Evolutionary conservation across 30 jellyfish, hydroid and myxozoan species (phyloP).

Genomic region (Cassiopea andromeda): DNA sequence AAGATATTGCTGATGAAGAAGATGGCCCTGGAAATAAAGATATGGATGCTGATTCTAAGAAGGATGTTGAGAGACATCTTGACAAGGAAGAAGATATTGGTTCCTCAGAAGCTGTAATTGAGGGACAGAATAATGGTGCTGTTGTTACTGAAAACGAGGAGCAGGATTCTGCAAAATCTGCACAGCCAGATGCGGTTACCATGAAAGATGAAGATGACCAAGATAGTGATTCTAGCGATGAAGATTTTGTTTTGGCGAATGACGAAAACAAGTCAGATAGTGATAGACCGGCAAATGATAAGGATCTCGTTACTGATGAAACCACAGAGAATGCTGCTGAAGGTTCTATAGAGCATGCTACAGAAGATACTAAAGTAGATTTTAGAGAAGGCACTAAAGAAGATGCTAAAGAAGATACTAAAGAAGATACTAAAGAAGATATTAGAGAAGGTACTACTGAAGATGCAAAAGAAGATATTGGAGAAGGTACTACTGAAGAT

Average conservation of each 20-base stretch:
- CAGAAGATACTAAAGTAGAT: too few relatives aligned
- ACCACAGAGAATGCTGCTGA: too few relatives aligned
- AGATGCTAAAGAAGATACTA: too few relatives aligned
- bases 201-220: conserved; percentile 1
- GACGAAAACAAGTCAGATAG: background rate
- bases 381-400: too few relatives aligned
- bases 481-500: conserved; percentile 7
- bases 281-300: too few relatives aligned
- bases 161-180: conserved; percentile 3
- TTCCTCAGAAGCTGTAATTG: background rate
- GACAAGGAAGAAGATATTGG: background rate
- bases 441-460: too few relatives aligned
- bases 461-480: background rate
- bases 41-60: background rate
- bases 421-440: too few relatives aligned
- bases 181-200: background rate
- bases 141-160: background rate
- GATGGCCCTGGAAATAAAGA: background rate
- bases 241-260: conserved; percentile 7
- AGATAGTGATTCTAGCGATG: conserved; percentile 8
- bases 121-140: background rate
- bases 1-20: conserved; percentile 1
- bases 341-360: too few relatives aligned
- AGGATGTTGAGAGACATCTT: too few relatives aligned
- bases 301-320: too few relatives aligned